Evolutionary conservation across 2,797 vertebrate species (phyloP).

Genomic region (Characodon lateralis): DNA sequence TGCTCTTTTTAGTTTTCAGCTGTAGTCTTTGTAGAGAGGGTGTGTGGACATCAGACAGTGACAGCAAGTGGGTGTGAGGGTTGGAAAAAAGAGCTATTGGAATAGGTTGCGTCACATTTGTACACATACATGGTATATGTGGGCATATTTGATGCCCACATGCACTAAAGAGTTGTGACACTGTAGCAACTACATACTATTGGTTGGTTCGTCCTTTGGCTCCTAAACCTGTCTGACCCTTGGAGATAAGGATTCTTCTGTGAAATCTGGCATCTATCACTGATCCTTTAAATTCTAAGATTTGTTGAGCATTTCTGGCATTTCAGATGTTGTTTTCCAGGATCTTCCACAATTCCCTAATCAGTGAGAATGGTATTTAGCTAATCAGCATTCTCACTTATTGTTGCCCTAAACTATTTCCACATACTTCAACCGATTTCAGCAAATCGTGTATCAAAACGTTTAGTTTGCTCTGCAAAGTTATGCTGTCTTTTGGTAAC

Average conservation of each 20-base stretch:
- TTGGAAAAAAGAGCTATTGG: not conserved
- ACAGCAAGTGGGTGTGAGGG: not conserved
- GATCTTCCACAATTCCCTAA: not conserved
- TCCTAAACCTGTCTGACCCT: not conserved
- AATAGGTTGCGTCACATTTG: not conserved
- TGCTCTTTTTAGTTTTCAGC: not conserved
- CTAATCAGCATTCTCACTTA: too few species aligned
- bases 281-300: not conserved
- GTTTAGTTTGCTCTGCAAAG: too few species aligned
- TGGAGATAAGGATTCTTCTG: not conserved
- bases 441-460: too few species aligned
- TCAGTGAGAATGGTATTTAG: too few species aligned
- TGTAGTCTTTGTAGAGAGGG: not conserved
- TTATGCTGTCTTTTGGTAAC: too few species aligned
- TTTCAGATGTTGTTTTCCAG: slow-evolving; percentile 1
- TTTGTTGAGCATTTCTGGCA: not conserved
- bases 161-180: not conserved
- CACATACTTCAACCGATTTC: too few species aligned
- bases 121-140: not conserved
- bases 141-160: not conserved
- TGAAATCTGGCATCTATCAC: not conserved
- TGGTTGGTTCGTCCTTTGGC: not conserved
- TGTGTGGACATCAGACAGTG: slow-evolving; percentile 1
- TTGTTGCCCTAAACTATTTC: too few species aligned
- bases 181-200: not conserved